A percentile compares a stretch with the other conserved stretches of the same genome.
phyloP scores from a whole-genome alignment of 2,797 vertebrate genomes.

The Sebastes baramenuke region DNA sequence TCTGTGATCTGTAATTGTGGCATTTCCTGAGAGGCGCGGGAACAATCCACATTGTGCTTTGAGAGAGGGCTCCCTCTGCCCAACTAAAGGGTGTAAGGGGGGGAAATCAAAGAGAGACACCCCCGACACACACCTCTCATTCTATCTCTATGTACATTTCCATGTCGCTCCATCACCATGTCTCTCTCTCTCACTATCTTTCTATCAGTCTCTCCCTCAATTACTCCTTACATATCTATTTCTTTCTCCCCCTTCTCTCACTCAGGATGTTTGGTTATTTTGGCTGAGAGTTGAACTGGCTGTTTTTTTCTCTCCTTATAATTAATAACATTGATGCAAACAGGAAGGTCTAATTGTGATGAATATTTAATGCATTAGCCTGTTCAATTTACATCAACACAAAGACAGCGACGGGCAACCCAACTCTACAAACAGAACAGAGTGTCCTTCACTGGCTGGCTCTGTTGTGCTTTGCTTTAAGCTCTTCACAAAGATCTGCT shows the following conservation, averaged over 20 bases:
- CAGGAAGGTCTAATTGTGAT: conserved; percentile 85
- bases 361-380: conserved; percentile 87
- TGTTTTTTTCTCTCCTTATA: conserved; percentile 70
- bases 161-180: neutral
- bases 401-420: conserved; percentile 79
- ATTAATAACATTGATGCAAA: conserved; percentile 87
- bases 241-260: conserved; percentile 10
- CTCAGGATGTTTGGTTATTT: conserved; percentile 76
- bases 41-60: conserved; percentile 87
- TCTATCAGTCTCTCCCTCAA: neutral
- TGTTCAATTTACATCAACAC: conserved; percentile 86
- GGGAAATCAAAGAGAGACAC: conserved; percentile 57
- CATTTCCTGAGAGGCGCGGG: conserved; percentile 96
- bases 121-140: conserved; percentile 24
- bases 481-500: conserved; percentile 71
- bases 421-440: conserved; percentile 81
- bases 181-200: neutral
- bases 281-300: conserved; percentile 65
- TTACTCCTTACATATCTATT: neutral
- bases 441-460: conserved; percentile 81
- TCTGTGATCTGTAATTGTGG: conserved; percentile 90
- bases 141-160: conserved; percentile 30
- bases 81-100: conserved; percentile 53
- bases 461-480: conserved; percentile 63
- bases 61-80: conserved; percentile 74